These are phyloP conservation scores for Chelonus insularis DNA, from an alignment of 1,140 invertebrate genomes.

Conservation along the genomic window DNA sequence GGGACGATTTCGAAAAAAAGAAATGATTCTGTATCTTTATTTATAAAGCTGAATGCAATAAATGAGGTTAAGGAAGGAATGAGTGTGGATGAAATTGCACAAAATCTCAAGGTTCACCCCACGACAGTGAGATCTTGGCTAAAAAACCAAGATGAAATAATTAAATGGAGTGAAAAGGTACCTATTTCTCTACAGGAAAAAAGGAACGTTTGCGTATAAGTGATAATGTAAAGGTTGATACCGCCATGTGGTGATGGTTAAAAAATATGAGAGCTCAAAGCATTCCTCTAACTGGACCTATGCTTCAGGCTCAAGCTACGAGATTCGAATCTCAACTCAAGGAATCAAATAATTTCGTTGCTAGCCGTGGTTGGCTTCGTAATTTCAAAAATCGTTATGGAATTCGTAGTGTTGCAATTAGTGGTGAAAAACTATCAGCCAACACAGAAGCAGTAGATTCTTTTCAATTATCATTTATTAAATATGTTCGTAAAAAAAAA, in stretches of 20 bases:
- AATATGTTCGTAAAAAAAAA: conserved; percentile 9
- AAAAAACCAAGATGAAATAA: no score
- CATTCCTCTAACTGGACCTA: conserved; percentile 31
- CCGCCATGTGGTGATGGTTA: conserved; percentile 30
- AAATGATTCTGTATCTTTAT: no score
- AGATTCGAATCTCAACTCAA: conserved; percentile 29
- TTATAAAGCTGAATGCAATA: no score
- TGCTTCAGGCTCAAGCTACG: conserved; percentile 35
- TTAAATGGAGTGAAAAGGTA: no score
- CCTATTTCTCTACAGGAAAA: no score
- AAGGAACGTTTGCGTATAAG: no score
- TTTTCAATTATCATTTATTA: conserved; percentile 7
- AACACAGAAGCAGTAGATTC: neutral
- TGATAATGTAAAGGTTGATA: no score
- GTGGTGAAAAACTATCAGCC: conserved; percentile 31
- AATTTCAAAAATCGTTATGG: conserved; percentile 33
- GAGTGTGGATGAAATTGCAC: no score
- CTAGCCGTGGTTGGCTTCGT: conserved; percentile 36
- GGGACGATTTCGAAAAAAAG: no score
- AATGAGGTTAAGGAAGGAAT: no score
- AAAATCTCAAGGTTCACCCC: no score
- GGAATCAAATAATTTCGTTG: conserved; percentile 29
- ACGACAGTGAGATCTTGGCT: no score
- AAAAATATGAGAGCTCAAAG: conserved; percentile 29
- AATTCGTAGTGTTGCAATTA: conserved; percentile 17